Base-by-base conservation (phyloP, 2,888 invertebrate species). In the Nyleta sp. region DNA sequence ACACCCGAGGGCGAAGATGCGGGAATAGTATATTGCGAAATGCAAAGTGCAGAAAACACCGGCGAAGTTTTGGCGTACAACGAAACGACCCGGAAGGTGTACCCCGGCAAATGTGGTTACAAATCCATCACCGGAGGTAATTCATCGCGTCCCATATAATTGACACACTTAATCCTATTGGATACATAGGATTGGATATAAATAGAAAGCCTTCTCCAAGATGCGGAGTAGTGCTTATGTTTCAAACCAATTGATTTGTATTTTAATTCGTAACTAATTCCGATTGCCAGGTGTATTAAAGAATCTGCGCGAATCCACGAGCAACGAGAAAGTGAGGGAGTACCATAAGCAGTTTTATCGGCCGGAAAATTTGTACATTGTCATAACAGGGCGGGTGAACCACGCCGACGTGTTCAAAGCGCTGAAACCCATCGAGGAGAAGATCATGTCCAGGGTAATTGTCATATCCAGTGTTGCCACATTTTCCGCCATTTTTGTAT, bases 1-100 rank as follows among this genome's bases (percentile, higher is more conserved):
- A 96, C 96, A 84, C 96, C 95, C 0, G 94, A 96, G 74, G 98
- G 98, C 0, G 95, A 96, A 81, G 95, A 98, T 92, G 97, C 95
- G 10, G 98, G 98, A 15, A 97, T 98, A 11, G 97, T 98, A n/a
- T 98, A 98, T 89, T 97, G 96, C 90, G 98, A 98, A 92, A 97
- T 98, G 96, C 97, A 97, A 91, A 96, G 95, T 0, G 89, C 94
- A 28, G 97, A 97, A 89, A 97, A 96, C 89, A 93, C 93, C n/a
- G 95, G 95, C 3, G 95, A 96, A 87, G 94, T 94, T 71, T 91
- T 95, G 75, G 93, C 95, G 76, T 93, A 95, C 83, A 90, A 94
- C 65, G 93, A 93, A 81, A 91, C 97, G 88, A 89, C 93, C 17
- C 91, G 94, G 79, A 93, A 93, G 2, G 93, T 96, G 88, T 98